These are phyloP conservation scores for Phocides pigmalion DNA, from an alignment of 1,140 invertebrate genomes.

Conservation along the genomic window DNA sequence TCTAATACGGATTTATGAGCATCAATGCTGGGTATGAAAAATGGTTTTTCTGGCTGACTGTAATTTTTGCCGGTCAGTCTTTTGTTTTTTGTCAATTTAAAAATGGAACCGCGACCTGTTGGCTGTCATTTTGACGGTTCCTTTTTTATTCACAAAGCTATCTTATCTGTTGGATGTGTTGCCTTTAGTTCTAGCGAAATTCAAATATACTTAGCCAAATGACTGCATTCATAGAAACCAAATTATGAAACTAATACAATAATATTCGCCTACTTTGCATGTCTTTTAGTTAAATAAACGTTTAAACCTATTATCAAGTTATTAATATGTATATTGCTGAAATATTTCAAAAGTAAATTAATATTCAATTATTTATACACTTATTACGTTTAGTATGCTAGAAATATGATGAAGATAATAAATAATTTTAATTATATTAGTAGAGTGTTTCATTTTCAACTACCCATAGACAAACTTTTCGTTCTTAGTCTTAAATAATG, in stretches of 20 bases:
- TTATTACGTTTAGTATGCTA: conserved; percentile 85
- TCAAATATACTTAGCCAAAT: conserved; percentile 58
- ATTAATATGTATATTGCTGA: conserved; percentile 80
- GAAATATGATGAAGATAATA: conserved; percentile 85
- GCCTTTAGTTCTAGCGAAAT: conserved; percentile 51
- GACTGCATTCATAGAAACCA: conserved; percentile 56
- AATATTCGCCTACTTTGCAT: conserved; percentile 82
- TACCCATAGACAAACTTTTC: not conserved
- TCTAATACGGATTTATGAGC: too few species aligned
- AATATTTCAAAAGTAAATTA: conserved; percentile 82
- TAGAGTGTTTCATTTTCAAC: conserved; percentile 69
- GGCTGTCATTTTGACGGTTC: too few species aligned
- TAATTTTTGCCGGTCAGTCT: too few species aligned
- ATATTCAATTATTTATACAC: conserved; percentile 85
- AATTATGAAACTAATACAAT: conserved; percentile 78
- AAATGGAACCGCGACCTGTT: too few species aligned
- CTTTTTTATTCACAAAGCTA: conserved; percentile 7
- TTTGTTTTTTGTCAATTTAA: too few species aligned
- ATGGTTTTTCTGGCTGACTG: too few species aligned
- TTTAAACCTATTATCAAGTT: conserved; percentile 76
- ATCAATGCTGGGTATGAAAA: too few species aligned
- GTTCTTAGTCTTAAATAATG: too few species aligned
- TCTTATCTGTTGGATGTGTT: conserved; percentile 2
- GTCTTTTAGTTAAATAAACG: conserved; percentile 75
- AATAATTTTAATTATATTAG: conserved; percentile 85